Conservation (phyloP, 2,888 invertebrate species). For the Adineta ricciae region DNA sequence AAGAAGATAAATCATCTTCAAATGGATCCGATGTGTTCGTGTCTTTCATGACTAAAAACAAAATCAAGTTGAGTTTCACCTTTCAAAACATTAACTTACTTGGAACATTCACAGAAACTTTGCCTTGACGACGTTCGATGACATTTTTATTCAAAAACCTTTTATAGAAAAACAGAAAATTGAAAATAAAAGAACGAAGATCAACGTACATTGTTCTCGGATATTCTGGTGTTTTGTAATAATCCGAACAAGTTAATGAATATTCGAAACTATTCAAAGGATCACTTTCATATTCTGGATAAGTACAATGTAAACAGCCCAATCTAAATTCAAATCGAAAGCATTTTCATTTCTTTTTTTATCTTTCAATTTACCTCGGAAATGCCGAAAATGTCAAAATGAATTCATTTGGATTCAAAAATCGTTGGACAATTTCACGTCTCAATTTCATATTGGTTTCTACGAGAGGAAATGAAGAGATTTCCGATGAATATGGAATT, state of each 20-base stretch:
- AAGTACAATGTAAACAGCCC: slow-evolving; percentile 77
- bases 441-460: slow-evolving; percentile 32
- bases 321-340: too few relatives aligned
- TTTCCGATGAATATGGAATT: slow-evolving; percentile 54
- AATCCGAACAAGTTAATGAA: too few relatives aligned
- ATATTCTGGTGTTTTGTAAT: too few relatives aligned
- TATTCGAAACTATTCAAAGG: slow-evolving; percentile 36
- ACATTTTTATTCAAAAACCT: too few relatives aligned
- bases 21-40: slow-evolving; percentile 58
- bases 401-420: slow-evolving; percentile 24
- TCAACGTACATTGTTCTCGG: too few relatives aligned
- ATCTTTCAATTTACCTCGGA: not conserved
- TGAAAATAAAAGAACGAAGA: too few relatives aligned
- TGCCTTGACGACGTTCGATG: too few relatives aligned
- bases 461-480: slow-evolving; percentile 44
- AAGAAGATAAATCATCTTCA: slow-evolving; percentile 39
- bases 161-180: too few relatives aligned
- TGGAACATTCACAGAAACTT: too few relatives aligned
- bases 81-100: too few relatives aligned
- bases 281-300: slow-evolving; percentile 56
- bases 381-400: slow-evolving; percentile 25
- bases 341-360: too few relatives aligned
- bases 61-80: too few relatives aligned
- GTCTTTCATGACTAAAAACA: slow-evolving; percentile 66
- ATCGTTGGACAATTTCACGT: slow-evolving; percentile 23